phyloP scores from a whole-genome alignment of 2,797 vertebrate species.

The Hafferia zeledoni region DNA sequence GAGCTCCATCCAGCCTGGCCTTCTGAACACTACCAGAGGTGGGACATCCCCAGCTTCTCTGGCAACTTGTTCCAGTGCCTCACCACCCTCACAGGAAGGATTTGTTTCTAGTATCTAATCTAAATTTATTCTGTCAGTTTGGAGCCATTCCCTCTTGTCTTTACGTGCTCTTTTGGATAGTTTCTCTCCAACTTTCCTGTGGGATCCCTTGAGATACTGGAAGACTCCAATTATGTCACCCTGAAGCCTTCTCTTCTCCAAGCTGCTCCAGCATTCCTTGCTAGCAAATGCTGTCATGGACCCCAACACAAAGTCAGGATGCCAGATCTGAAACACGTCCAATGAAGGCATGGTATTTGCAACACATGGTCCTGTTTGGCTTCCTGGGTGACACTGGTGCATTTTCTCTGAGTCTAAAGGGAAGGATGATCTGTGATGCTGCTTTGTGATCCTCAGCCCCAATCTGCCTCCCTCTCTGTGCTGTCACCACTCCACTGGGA shows the following conservation, averaged over 20 bases:
- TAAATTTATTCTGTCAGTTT: neutral
- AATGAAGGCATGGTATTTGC: neutral
- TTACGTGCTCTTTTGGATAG: neutral
- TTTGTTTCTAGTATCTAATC: neutral
- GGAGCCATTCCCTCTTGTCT: neutral
- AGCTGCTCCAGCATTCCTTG: neutral
- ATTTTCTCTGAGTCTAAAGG: neutral
- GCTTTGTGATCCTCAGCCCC: neutral
- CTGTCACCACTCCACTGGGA: accelerated
- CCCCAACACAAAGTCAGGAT: neutral
- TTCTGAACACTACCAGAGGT: neutral
- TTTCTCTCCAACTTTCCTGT: neutral
- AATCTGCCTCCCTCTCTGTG: neutral
- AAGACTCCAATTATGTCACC: neutral
- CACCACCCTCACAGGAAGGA: neutral
- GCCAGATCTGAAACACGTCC: neutral
- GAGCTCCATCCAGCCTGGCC: neutral
- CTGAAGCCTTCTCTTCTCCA: neutral
- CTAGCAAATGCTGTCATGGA: neutral
- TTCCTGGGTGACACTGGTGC: neutral
- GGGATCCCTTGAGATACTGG: neutral
- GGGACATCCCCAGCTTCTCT: neutral
- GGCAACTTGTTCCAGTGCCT: neutral
- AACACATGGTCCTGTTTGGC: neutral
- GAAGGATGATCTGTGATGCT: neutral